phyloP scores from a whole-genome alignment of 2,888 invertebrate species.

The Drosophila robusta region DNA sequence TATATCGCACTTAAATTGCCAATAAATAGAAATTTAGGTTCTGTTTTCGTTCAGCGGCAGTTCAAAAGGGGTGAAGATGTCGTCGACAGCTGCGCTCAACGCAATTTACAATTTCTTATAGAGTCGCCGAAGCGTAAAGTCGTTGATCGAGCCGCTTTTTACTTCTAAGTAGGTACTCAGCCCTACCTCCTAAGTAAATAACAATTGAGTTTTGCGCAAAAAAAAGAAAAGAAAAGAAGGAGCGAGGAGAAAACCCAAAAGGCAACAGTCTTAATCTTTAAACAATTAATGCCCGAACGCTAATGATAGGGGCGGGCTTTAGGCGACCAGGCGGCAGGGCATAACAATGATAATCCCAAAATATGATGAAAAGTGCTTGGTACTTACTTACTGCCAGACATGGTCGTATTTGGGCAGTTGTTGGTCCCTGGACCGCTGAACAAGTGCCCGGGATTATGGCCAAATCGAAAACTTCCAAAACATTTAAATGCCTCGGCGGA shows the following conservation, averaged over 20 bases:
- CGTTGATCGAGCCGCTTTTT: constrained; percentile 57
- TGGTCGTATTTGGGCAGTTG: constrained; percentile 32
- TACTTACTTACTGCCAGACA: constrained; percentile 36
- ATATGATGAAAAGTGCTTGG: constrained; percentile 36
- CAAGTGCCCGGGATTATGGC: constrained; percentile 60
- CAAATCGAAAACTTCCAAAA: constrained; percentile 63
- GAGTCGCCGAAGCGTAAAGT: constrained; percentile 54
- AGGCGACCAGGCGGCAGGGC: constrained; percentile 17
- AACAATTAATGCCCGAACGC: constrained; percentile 61
- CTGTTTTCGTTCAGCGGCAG: constrained; percentile 6
- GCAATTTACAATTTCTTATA: constrained; percentile 55
- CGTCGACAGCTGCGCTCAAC: constrained; percentile 71
- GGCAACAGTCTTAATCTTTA: constrained; percentile 74
- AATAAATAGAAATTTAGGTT: constrained; percentile 71
- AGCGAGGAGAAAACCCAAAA: constrained; percentile 12
- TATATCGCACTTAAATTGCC: constrained; percentile 78
- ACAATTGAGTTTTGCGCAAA: constrained; percentile 54
- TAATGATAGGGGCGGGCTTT: constrained; percentile 71
- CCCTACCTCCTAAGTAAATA: constrained; percentile 66
- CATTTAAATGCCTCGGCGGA: constrained; percentile 57
- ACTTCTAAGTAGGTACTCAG: constrained; percentile 22
- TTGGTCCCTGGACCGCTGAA: constrained; percentile 35
- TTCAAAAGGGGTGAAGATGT: constrained; percentile 63
- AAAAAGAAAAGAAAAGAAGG: neutral
- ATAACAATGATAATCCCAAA: constrained; percentile 66